Evolutionary conservation across 1,140 invertebrate species (phyloP), one percentile per base, ranked within the genome.

Genomic region (Muscidifurax raptorellus): DNA sequence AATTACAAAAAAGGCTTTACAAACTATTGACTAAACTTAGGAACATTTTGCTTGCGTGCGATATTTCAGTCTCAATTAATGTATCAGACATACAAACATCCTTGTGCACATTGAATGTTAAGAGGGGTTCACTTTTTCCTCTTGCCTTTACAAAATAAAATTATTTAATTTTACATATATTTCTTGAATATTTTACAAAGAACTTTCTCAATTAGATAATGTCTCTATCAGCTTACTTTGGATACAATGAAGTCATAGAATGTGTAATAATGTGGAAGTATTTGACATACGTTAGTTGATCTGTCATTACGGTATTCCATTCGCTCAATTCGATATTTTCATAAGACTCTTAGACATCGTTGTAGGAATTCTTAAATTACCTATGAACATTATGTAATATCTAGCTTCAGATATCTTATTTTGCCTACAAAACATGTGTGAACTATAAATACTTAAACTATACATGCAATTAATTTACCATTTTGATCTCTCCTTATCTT

Each of bases 241-340:
- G 98, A 99, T 12, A 99, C 99, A 89, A 99, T 99, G 88, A 99
- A 99, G 92, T 99, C 99, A 93, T 99, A 99, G 91, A 99, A 99
- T 66, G 98, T 99, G 89, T 99, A 99, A 93, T 99, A 99, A 91
- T 99, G 99, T 1, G 99, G 98, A 86, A 99, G 95, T 91, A 99
- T 92, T 99, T 99, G 0, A 99, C 98, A 93, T 99, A 99, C 99
- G 99, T 99, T 22, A 99, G 92, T 91, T 99, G 99, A 93, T 99
- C 99, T 10, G 98, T 98, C 89, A 98, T 98, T 0, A 99, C 97
- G 9, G 97, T 97, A 94, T 99, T 98, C 12, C 99, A 93, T 93
- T 99, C 99, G 89, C 97, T 98, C 91, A 99, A 99, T 92, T 99
- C 99, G n/a, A n/a, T n/a, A n/a, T 90, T 97, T 97, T 81, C 99